Percentiles rank a stretch among this genome's conserved stretches.
Evolutionary conservation across 1,140 invertebrate species (phyloP).

Genomic region (Listronotus oregonensis): DNA sequence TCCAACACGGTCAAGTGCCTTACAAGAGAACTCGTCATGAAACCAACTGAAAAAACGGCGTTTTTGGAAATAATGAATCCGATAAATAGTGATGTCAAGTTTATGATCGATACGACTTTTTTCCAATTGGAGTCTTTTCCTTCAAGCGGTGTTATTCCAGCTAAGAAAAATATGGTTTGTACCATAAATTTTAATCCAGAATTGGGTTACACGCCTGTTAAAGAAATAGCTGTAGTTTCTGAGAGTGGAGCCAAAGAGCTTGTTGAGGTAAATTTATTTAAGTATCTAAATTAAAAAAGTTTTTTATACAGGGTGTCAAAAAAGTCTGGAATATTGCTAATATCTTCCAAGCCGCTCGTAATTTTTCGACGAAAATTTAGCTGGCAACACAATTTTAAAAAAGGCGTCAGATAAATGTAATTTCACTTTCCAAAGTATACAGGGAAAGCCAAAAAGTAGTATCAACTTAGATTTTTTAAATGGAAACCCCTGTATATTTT

Average conservation of each 20-base stretch:
- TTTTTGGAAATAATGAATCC: constrained; percentile 41
- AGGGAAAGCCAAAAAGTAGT: too few relatives aligned
- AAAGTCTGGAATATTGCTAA: too few relatives aligned
- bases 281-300: neutral
- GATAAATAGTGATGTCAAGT: constrained; percentile 38
- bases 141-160: constrained; percentile 23
- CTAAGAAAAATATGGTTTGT: constrained; percentile 30
- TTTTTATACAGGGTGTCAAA: neutral
- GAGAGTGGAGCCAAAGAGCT: constrained; percentile 40
- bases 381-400: too few relatives aligned
- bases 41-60: constrained; percentile 10
- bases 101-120: constrained; percentile 32
- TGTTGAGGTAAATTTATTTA: constrained; percentile 22
- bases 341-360: too few relatives aligned
- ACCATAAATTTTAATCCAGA: constrained; percentile 33
- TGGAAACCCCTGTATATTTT: too few relatives aligned
- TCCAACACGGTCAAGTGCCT: constrained; percentile 31
- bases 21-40: constrained; percentile 25
- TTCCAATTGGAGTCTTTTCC: constrained; percentile 34
- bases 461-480: too few relatives aligned
- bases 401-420: too few relatives aligned
- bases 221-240: constrained; percentile 37
- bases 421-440: too few relatives aligned
- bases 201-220: constrained; percentile 15
- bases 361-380: too few relatives aligned